These are phyloP conservation scores for Taurulus bubalis DNA, from an alignment of 2,113 vertebrate species.

Conservation along the genomic window DNA sequence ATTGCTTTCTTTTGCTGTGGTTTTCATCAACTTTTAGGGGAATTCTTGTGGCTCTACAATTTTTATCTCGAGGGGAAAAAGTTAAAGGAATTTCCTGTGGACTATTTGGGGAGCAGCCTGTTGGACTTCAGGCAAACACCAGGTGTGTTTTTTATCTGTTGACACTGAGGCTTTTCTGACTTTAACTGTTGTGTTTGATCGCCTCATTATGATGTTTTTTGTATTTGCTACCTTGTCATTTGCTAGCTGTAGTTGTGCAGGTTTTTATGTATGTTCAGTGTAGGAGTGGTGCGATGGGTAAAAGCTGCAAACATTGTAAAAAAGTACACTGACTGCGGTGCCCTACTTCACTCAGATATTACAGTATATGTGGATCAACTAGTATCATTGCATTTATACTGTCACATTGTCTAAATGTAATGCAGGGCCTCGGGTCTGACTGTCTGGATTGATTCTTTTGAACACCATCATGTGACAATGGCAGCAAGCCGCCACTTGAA, in stretches of 20 bases:
- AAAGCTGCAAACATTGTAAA: neutral
- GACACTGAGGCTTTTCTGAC: neutral
- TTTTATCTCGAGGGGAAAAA: neutral
- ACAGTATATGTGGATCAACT: neutral
- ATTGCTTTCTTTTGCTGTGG: neutral
- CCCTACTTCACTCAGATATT: neutral
- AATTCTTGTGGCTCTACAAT: neutral
- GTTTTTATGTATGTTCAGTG: neutral
- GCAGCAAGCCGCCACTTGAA: neutral
- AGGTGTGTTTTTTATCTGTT: constrained; percentile 59
- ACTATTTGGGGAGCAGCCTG: neutral
- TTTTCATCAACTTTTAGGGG: neutral
- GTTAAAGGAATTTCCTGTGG: constrained; percentile 7
- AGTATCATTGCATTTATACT: neutral
- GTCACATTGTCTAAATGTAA: neutral
- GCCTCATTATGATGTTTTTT: neutral
- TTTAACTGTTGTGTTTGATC: neutral
- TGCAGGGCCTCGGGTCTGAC: neutral
- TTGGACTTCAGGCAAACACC: constrained; percentile 15
- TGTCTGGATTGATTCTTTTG: neutral
- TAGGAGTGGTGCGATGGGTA: neutral
- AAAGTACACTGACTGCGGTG: neutral
- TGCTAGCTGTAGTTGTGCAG: neutral
- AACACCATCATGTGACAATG: constrained; percentile 2
- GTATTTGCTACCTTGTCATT: neutral